phyloP scores from a whole-genome alignment of 2,797 vertebrate species.

The Tachyglossus aculeatus region DNA sequence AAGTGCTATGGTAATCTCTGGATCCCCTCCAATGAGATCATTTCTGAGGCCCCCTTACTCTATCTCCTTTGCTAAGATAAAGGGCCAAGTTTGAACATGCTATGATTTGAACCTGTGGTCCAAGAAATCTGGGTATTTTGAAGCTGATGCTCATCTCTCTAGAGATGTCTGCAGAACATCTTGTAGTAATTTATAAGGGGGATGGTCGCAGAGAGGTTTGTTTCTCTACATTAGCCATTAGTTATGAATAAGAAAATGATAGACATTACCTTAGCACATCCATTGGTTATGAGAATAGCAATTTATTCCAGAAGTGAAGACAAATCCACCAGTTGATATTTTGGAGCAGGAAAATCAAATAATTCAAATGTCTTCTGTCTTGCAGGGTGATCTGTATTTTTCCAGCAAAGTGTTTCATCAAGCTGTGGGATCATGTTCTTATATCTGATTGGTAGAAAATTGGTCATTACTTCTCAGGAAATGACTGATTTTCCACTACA shows the following conservation, averaged over 20 bases:
- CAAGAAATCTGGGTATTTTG: too few relatives aligned
- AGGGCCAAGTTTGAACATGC: too few relatives aligned
- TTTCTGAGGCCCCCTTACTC: too few relatives aligned
- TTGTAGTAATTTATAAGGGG: too few relatives aligned
- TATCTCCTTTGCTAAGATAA: too few relatives aligned
- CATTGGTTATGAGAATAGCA: too few relatives aligned
- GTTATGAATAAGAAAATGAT: not conserved
- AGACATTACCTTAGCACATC: not conserved
- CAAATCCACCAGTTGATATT: not conserved
- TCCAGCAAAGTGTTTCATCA: not conserved
- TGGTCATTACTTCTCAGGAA: conserved; percentile 63
- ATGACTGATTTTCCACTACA: conserved; percentile 61
- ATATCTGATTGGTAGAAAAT: conserved; percentile 49
- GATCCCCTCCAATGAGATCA: too few relatives aligned
- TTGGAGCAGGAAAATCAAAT: not conserved
- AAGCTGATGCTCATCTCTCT: too few relatives aligned
- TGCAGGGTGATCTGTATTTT: not conserved
- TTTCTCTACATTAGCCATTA: not conserved
- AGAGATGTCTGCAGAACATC: too few relatives aligned
- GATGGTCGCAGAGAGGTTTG: not conserved
- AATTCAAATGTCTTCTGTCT: not conserved
- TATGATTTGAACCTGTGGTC: too few relatives aligned
- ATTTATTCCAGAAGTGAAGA: not conserved
- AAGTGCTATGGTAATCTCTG: too few relatives aligned
- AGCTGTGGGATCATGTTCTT: not conserved